A percentile compares a stretch with the other conserved stretches of the same genome.
Evolutionary conservation across 1,140 invertebrate species (phyloP).

Genomic region (Drosophila nigrodunni): DNA sequence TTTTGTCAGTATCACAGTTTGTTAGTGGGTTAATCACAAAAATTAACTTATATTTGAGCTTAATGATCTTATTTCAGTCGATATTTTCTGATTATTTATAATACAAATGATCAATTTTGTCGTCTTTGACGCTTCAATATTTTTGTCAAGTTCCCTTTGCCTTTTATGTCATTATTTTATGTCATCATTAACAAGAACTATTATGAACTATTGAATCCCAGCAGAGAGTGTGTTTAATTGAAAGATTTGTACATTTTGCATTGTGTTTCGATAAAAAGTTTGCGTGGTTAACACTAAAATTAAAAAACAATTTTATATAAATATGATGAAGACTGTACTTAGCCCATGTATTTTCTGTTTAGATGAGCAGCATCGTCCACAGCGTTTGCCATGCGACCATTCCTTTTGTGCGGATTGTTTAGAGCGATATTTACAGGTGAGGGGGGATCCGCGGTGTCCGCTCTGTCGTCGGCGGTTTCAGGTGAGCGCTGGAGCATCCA

Average conservation of each 20-base stretch:
- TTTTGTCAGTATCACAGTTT: no score
- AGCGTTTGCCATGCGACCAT: constrained; percentile 53
- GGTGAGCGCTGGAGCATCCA: constrained; percentile 35
- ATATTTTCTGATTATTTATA: no score
- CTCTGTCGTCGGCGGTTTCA: constrained; percentile 59
- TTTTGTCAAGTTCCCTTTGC: neutral
- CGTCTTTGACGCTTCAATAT: neutral
- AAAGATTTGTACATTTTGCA: neutral
- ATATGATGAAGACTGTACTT: constrained; percentile 48
- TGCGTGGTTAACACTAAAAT: neutral
- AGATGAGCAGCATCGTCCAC: constrained; percentile 60
- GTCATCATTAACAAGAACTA: neutral
- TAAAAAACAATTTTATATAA: no score
- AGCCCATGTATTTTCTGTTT: constrained; percentile 69
- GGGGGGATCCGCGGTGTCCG: constrained; percentile 54
- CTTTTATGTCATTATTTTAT: neutral
- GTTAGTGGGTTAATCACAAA: no score
- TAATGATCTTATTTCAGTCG: no score
- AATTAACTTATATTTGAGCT: no score
- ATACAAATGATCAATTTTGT: no score
- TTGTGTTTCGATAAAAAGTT: neutral
- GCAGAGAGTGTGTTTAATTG: constrained; percentile 5
- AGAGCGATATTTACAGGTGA: constrained; percentile 47
- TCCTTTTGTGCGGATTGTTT: constrained; percentile 63
- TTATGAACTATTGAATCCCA: neutral